phyloP scores from a whole-genome alignment of 1,140 invertebrate species.

The Eriosoma lanigerum region DNA sequence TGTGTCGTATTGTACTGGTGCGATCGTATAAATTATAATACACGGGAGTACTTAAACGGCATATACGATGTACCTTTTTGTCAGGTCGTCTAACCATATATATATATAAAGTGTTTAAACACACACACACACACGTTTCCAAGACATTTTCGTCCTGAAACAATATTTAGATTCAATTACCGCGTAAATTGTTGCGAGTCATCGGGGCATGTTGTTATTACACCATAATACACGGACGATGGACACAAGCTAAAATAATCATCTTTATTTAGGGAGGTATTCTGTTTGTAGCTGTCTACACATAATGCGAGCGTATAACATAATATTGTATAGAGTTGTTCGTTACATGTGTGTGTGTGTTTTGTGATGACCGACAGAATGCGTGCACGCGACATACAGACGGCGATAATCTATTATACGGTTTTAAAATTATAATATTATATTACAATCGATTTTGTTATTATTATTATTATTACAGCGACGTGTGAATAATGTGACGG shows the following conservation, averaged over 20 bases:
- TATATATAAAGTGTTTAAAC: slow-evolving; percentile 5
- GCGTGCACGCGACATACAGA: slow-evolving; percentile 17
- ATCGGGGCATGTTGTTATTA: slow-evolving; percentile 40
- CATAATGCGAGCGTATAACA: background rate
- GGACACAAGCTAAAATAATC: slow-evolving; percentile 13
- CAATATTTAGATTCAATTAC: slow-evolving; percentile 52
- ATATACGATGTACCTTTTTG: background rate
- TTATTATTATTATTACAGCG: background rate
- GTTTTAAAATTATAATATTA: background rate
- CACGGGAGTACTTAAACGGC: background rate
- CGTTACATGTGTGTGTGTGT: background rate
- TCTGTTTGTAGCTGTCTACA: background rate
- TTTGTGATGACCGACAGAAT: background rate
- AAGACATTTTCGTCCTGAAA: slow-evolving; percentile 14
- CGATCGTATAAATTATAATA: background rate
- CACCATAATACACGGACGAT: background rate
- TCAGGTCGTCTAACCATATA: background rate
- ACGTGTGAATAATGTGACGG: too few species aligned
- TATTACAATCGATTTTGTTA: background rate
- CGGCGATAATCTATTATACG: background rate
- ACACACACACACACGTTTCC: background rate
- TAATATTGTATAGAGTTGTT: background rate
- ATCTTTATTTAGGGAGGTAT: slow-evolving; percentile 30
- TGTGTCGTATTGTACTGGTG: too few species aligned
- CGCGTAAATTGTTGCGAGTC: slow-evolving; percentile 47